Conservation (phyloP, 2,888 invertebrate genomes). For the Drosophila meridiana region DNA sequence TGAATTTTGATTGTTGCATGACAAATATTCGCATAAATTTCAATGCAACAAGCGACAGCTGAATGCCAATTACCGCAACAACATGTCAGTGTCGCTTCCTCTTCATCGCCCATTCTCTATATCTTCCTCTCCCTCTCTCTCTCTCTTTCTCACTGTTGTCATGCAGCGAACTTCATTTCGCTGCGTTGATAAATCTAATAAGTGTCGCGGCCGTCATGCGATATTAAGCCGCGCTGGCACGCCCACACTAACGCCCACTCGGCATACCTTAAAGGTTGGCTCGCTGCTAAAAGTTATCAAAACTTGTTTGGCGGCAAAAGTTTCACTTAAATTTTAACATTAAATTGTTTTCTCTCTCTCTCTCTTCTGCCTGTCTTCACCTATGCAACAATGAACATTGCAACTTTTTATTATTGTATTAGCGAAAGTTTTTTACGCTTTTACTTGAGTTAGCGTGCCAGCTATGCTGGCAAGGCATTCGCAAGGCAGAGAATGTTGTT, state of each 20-base stretch:
- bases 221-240: slow-evolving; percentile 57
- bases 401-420: slow-evolving; percentile 79
- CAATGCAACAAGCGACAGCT: slow-evolving; percentile 44
- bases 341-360: slow-evolving; percentile 39
- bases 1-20: slow-evolving; percentile 70
- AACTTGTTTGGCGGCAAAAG: slow-evolving; percentile 66
- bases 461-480: slow-evolving; percentile 19
- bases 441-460: slow-evolving; percentile 43
- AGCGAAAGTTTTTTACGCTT: slow-evolving; percentile 67
- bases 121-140: background rate
- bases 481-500: too few relatives aligned
- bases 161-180: slow-evolving; percentile 58
- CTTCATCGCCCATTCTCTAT: background rate
- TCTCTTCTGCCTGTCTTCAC: background rate
- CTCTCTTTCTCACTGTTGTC: slow-evolving; percentile 32
- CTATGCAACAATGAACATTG: slow-evolving; percentile 66
- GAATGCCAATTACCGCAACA: slow-evolving; percentile 53
- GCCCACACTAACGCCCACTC: slow-evolving; percentile 10
- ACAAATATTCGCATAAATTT: slow-evolving; percentile 59
- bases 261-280: slow-evolving; percentile 63
- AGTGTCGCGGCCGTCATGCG: slow-evolving; percentile 66
- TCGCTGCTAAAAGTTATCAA: slow-evolving; percentile 55
- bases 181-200: slow-evolving; percentile 77
- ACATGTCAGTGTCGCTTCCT: slow-evolving; percentile 22
- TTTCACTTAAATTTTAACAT: slow-evolving; percentile 67